phyloP scores from a whole-genome alignment of 2,113 vertebrate genomes.

The Cygnus atratus region DNA sequence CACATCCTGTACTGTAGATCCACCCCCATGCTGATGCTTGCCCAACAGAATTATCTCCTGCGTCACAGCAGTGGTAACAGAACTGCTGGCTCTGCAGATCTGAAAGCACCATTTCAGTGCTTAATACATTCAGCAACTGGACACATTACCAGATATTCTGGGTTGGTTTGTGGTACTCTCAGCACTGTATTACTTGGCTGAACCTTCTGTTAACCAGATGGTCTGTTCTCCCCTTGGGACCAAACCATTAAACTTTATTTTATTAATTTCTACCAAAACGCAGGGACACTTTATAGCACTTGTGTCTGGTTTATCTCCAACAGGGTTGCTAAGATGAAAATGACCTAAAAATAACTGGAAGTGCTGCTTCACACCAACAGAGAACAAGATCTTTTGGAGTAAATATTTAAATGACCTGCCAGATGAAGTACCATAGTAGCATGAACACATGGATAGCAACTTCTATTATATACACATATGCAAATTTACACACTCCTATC shows the following conservation, averaged over 20 bases:
- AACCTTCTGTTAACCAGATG: conserved; percentile 80
- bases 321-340: conserved; percentile 74
- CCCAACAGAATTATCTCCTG: conserved; percentile 97
- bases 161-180: conserved; percentile 58
- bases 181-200: conserved; percentile 51
- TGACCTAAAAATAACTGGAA: conserved; percentile 80
- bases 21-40: conserved; percentile 87
- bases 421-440: conserved; percentile 67
- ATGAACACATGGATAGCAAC: conserved; percentile 54
- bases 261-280: conserved; percentile 73
- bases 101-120: conserved; percentile 86
- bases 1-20: conserved; percentile 88
- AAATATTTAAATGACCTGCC: conserved; percentile 77
- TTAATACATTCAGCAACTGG: conserved; percentile 69
- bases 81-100: conserved; percentile 86
- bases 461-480: conserved; percentile 16
- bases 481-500: not conserved
- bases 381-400: conserved; percentile 75
- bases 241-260: conserved; percentile 73
- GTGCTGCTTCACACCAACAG: conserved; percentile 73
- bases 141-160: conserved; percentile 57
- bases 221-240: conserved; percentile 65
- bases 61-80: conserved; percentile 92
- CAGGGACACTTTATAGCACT: conserved; percentile 64
- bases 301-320: conserved; percentile 74